Evolutionary conservation across 2,888 invertebrate species (phyloP).

Genomic region (Aporophyla nigra): DNA sequence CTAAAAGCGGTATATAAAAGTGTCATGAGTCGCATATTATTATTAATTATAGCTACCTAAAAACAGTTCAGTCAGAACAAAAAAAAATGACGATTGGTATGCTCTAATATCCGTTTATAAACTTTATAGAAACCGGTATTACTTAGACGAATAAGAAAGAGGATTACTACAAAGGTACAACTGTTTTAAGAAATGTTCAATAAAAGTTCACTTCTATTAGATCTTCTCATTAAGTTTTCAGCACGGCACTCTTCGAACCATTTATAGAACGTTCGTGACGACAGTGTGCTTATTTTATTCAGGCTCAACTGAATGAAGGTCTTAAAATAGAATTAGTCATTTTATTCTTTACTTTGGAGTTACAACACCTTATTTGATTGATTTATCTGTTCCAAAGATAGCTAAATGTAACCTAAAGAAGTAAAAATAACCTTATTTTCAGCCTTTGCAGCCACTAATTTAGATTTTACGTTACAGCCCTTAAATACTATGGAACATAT

Average conservation of each 20-base stretch:
- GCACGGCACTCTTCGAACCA: background rate
- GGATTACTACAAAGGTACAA: background rate
- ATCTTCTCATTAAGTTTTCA: constrained; percentile 31
- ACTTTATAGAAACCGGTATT: background rate
- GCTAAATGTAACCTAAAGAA: background rate
- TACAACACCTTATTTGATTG: constrained; percentile 10
- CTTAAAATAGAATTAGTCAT: constrained; percentile 31
- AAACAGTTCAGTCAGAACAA: background rate
- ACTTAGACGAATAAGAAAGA: too few relatives aligned
- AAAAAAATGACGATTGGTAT: background rate
- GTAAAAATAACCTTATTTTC: background rate
- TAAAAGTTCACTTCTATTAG: constrained; percentile 1
- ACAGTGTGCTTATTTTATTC: constrained; percentile 36
- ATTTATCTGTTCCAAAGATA: constrained; percentile 16
- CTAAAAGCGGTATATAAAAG: too few relatives aligned
- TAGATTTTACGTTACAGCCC: too few relatives aligned
- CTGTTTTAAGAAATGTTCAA: background rate
- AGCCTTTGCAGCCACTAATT: background rate
- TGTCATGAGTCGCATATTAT: too few relatives aligned
- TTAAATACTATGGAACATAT: background rate
- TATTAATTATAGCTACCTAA: too few relatives aligned
- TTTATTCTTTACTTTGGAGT: constrained; percentile 6
- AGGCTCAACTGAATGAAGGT: constrained; percentile 4
- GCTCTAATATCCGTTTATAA: background rate
- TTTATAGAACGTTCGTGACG: constrained; percentile 27